Evolutionary conservation across 2,797 vertebrate genomes (phyloP), one percentile per base, ranked within the genome.

Genomic region (Sebastes wilsoni): DNA sequence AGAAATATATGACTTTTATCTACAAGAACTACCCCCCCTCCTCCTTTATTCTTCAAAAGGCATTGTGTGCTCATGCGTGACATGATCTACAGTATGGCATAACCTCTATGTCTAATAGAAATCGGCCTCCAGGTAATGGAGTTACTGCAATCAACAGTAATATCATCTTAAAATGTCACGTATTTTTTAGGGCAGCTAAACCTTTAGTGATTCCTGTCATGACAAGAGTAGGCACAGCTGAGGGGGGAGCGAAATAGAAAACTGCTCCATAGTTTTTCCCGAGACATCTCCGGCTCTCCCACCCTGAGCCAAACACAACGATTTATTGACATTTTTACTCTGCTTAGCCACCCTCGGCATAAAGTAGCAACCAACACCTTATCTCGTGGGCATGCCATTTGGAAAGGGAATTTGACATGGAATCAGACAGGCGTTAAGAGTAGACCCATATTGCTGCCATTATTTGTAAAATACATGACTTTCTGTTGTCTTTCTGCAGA

Each of bases 311-410:
- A 90, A 93, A 86, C 90, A 76, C 87, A 90, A 88, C 84, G 88
- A 94, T 94, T 93, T 94, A 94, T 94, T 94, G 93, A 94, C 93
- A 93, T 94, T 93, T 93, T 87, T 66, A 78, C 85, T 92, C 82
- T 79, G 89, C 86, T 82, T 82, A 89, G 87, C 86, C 88, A 83
- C 86, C 86, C 83, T 85, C 65, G 66, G 88, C 91, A 86, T 81
- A 81, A 81, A 86, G 81, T 69, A 85, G 85, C 87, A 87, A 61
- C 82, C 85, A 84, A 84, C 91, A 91, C 89, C 90, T 92, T 89
- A 91, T 85, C 90, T 92, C 77, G 75, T 67, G 71, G 85, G 87
- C 81, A 90, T 82, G 87, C 69, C 77, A 83, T 88, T 90, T 83
- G 73, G 74, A 88, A 75, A 79, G 73, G 66, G 76, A 86, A 88